A percentile compares a stretch with the other conserved stretches of the same genome.
Conservation (phyloP, 2,888 invertebrate species). For the Eupithecia pulchellata region DNA sequence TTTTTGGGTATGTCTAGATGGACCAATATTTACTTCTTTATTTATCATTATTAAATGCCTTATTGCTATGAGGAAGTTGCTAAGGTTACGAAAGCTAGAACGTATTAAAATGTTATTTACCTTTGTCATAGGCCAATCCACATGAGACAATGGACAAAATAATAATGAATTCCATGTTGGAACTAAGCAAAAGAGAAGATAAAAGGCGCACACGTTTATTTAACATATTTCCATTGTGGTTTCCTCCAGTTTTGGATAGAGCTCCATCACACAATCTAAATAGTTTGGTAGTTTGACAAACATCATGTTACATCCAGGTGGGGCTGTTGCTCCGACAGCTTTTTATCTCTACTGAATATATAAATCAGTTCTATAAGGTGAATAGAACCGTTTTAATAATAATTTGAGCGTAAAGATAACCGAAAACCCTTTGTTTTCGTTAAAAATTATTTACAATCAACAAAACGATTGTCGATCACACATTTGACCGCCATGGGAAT, state of each 20-base stretch:
- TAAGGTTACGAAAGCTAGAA: neutral
- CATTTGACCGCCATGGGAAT: conserved; percentile 19
- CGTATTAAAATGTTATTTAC: conserved; percentile 48
- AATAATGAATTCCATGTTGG: conserved; percentile 65
- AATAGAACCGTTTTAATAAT: neutral
- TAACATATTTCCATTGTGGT: conserved; percentile 38
- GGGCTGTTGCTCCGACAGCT: conserved; percentile 13
- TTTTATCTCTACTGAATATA: neutral
- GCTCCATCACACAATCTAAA: neutral
- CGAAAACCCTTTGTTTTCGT: conserved; percentile 3
- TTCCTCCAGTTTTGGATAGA: conserved; percentile 7
- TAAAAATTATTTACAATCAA: conserved; percentile 19
- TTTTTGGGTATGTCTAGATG: neutral
- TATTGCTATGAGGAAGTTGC: neutral
- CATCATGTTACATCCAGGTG: conserved; percentile 27
- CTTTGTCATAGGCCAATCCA: conserved; percentile 69
- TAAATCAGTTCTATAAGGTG: neutral
- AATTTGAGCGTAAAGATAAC: neutral
- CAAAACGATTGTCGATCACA: conserved; percentile 19
- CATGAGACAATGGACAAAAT: conserved; percentile 63
- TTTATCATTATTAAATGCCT: neutral
- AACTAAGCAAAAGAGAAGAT: conserved; percentile 35
- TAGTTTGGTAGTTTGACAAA: conserved; percentile 20
- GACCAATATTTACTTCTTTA: neutral
- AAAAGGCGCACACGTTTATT: conserved; percentile 24